These are phyloP conservation scores for Typhlomys cinereus DNA, from an alignment of 2,113 vertebrate genomes.

Conservation along the genomic window DNA sequence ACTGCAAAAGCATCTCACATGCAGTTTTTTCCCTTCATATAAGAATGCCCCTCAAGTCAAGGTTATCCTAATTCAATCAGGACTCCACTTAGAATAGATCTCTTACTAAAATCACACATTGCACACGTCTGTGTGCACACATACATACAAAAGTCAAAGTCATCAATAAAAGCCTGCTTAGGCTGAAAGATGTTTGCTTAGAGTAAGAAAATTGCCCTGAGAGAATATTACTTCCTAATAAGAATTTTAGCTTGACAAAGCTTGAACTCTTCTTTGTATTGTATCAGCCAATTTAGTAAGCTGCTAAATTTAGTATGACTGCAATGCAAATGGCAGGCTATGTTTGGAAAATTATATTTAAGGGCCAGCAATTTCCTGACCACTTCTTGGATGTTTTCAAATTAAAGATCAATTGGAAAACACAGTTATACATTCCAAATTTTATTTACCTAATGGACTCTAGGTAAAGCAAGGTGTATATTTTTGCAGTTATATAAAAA, in stretches of 20 bases:
- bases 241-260: constrained; percentile 40
- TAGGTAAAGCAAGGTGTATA: constrained; percentile 56
- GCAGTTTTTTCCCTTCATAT: not conserved
- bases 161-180: constrained; percentile 27
- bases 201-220: constrained; percentile 27
- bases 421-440: constrained; percentile 62
- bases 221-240: not conserved
- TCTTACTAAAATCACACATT: not conserved
- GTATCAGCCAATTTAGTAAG: constrained; percentile 48
- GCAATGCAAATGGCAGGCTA: constrained; percentile 54
- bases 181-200: not conserved
- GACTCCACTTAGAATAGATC: not conserved
- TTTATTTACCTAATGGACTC: constrained; percentile 62
- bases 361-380: constrained; percentile 55
- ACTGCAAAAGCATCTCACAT: not conserved
- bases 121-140: not conserved
- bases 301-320: constrained; percentile 42
- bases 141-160: not conserved
- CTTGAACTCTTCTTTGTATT: constrained; percentile 35
- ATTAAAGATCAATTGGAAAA: constrained; percentile 70
- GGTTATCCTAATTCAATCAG: not conserved
- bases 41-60: not conserved
- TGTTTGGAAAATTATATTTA: constrained; percentile 70
- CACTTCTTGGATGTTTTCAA: constrained; percentile 64
- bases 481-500: constrained; percentile 64